Base-by-base conservation (phyloP, 2,888 invertebrate species). In the Vanessa cardui region DNA sequence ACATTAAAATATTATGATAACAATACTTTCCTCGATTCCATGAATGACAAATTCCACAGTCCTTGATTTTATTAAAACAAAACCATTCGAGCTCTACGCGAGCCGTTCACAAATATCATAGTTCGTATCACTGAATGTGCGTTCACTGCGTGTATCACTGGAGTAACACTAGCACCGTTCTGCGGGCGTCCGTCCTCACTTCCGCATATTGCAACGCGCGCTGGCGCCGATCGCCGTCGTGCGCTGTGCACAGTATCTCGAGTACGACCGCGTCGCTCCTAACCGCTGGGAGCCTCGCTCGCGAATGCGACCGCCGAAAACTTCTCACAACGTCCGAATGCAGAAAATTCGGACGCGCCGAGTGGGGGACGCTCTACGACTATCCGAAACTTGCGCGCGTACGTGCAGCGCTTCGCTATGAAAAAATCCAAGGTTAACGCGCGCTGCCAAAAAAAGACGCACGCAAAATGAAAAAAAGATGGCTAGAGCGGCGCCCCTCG, bases 401-500 rank as follows among this genome's bases (percentile, higher is more conserved):
- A 92, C 92, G 90, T 92, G 92, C 92, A 89, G 81, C 90, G 90
- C 90, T 89, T 88, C 86, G 88, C 89, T 90, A 90, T 90, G 90
- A 92, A 92, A 89, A 92, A 92, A 88, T 87, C 88, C 92, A 92
- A 92, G 92, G 92, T 91, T 91, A 92, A 87, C 88, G 86, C 89
- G 89, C 90, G 91, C 83, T 91, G 92, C 92, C 92, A 90, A 92
- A 92, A 92, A 92, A 92, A 92, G 92, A 92, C 92, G 89, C 90
- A 90, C 90, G 88, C 92, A 88, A 89, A 90, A 90, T 89, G 85
- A 87, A 90, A 80, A 89, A 89, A 90, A 88, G 89, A 89, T 85
- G 87, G 89, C 88, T 87, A 89, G 89, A 88, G 85, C 83, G 84
- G 87, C 84, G 86, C 90, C 84, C 88, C 89, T 83, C 82, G 83